Base-by-base conservation (phyloP, 2,888 invertebrate species). In the Carcina quercana region DNA sequence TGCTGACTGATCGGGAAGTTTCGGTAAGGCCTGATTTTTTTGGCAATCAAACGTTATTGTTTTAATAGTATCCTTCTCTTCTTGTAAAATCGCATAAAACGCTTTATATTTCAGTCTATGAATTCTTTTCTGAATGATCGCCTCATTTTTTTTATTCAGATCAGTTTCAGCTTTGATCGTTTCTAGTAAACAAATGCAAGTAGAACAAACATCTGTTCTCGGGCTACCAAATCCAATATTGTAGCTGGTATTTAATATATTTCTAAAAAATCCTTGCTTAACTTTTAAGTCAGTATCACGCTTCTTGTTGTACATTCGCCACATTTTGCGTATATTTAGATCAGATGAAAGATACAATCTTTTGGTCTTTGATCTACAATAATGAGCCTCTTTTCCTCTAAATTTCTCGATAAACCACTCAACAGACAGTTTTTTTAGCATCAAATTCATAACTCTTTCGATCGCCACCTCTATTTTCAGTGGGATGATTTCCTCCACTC, bases 1-100 rank as follows among this genome's bases (percentile, higher is more conserved):
- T 3, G n/a, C n/a, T n/a, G n/a, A n/a, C n/a, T 64, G 60, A 34
- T 63, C 62, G 1, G 60, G 59, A 11, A 27, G 3, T 33, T 37
- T 37, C 5, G 15, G 21, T 6, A 33, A n/a, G 7, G 11, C 5
- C 15, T 15, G 14, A 30, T 29, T 25, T 37, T 37, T 37, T 10
- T 37, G 19, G 14, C 27, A 25, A 27, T 33, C 33, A 30, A 24
- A 32, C 19, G 25, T 25, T 11, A 27, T 7, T 24, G 25, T 37
- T 33, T 37, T 33, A 22, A 28, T 7, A 8, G 22, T 25, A 29
- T 7, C 22, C 11, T 21, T 14, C 24, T 22, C 14, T 7, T 22
- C 30, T 24, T 24, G 10, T 3, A 15, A 14, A 6, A 17, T 19
- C 13, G 13, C 10, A 20, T 24, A 30, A 24, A 30, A 30, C n/a